Evolutionary conservation across 23 tunicate species (phyloP), one percentile per base, ranked within the genome.

Genomic region (Ascidia mentula): DNA sequence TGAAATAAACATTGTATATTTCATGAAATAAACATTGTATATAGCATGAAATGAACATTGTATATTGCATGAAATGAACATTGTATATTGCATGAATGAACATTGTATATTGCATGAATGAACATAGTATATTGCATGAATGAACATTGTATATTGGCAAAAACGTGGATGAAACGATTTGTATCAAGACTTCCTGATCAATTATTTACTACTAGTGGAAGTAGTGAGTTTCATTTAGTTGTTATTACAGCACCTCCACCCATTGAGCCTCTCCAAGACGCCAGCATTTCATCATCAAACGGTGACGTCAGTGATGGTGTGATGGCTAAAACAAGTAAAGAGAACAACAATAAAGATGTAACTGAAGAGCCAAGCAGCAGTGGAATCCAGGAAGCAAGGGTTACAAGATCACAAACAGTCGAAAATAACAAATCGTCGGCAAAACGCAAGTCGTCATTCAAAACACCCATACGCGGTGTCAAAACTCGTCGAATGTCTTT

Each of bases 211-310:
- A n/a, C n/a, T n/a, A n/a, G n/a, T n/a, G n/a, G n/a, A n/a, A n/a
- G n/a, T n/a, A n/a, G n/a, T n/a, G n/a, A n/a, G 18, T 45, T 15
- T 15, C 60, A 18, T 18, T 45, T 45, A 15, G 60, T 45, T 45
- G 17, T 45, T 45, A 45, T 7, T 28, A 9, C 73, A 18, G 31
- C 37, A 3, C 34, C 74, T 36, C 32, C 33, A 20, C 46, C 73
- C 13, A 32, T 59, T 38, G 96, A 90, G 37, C 89, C 89, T 24
- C 69, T 90, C n/a, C 96, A 90, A 75, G 96, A 90, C 69, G 72
- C 81, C 79, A 90, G 96, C 69, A 85, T 90, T 72, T 90, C 96
- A 34, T 90, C 96, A 39, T 84, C 96, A 35, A 84, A 82, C 45
- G 89, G 86, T 76, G 89, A 90, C 53, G 82, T 80, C 20, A 76